A percentile compares a stretch with the other conserved stretches of the same genome.
Conservation (phyloP, 2,113 vertebrate species). For the Xiphophorus couchianus region DNA sequence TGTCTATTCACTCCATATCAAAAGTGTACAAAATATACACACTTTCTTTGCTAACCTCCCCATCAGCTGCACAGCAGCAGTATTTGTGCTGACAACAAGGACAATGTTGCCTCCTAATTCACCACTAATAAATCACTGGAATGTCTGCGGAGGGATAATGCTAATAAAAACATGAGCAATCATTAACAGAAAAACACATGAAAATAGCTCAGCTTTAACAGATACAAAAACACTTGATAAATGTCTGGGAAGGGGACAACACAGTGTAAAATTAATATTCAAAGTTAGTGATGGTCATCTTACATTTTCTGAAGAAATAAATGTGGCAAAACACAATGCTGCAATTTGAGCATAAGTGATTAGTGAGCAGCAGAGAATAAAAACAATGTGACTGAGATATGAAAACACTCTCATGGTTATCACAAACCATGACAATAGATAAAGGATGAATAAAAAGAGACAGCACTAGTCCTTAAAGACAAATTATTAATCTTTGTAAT, state of each 20-base stretch:
- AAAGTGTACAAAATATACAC: not conserved
- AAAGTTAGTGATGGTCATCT: not conserved
- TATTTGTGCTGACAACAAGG: constrained; percentile 45
- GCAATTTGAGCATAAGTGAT: not conserved
- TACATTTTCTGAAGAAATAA: not conserved
- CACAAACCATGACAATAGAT: no score
- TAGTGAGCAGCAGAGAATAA: no score
- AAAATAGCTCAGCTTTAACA: not conserved
- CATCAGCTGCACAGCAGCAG: constrained; percentile 44
- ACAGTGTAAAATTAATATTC: not conserved
- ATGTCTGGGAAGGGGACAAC: not conserved
- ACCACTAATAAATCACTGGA: constrained; percentile 7
- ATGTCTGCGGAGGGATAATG: constrained; percentile 5
- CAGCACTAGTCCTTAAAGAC: not conserved
- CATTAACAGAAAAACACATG: not conserved
- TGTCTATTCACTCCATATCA: not conserved
- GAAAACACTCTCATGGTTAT: no score
- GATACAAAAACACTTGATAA: not conserved
- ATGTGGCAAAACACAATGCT: not conserved
- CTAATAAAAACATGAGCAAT: constrained; percentile 21
- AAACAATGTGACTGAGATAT: no score
- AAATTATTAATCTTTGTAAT: not conserved
- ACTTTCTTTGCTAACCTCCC: constrained; percentile 21
- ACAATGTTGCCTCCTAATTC: constrained; percentile 25
- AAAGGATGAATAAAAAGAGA: no score